A percentile compares a stretch with the other conserved stretches of the same genome.
Conservation (phyloP, 2,113 vertebrate species). For the Coracopsis vasa region DNA sequence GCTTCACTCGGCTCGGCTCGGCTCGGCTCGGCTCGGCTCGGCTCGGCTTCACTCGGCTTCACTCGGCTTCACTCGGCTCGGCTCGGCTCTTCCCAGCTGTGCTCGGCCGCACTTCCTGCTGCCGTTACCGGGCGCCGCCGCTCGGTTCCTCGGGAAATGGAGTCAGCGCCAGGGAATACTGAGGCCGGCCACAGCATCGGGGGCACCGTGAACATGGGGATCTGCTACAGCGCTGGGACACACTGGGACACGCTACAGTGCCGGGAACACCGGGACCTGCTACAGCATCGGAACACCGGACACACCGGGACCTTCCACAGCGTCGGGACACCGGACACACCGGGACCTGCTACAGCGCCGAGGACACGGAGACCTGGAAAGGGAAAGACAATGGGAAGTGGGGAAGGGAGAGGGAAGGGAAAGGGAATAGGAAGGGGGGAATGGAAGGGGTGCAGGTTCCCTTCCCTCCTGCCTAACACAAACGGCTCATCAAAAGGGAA, state of each 20-base stretch:
- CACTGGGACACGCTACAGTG: too few species aligned
- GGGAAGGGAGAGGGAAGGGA: not conserved
- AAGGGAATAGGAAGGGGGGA: not conserved
- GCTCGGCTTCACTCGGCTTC: not conserved
- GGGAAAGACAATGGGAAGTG: not conserved
- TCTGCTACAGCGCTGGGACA: too few species aligned
- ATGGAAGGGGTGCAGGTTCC: not conserved
- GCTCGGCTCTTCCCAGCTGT: not conserved
- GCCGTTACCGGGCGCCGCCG: not conserved
- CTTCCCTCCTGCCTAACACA: not conserved
- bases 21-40: not conserved
- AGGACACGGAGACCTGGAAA: not conserved
- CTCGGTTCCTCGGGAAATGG: slow-evolving; percentile 3
- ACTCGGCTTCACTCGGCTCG: not conserved
- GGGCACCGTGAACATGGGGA: too few species aligned
- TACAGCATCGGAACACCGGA: too few species aligned
- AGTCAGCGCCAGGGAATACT: not conserved
- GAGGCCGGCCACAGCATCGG: too few species aligned
- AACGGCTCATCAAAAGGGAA: not conserved
- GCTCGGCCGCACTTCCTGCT: not conserved
- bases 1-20: too few species aligned
- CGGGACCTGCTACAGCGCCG: too few species aligned
- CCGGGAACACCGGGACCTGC: not conserved
- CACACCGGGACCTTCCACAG: not conserved
- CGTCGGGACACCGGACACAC: too few species aligned